Evolutionary conservation across 2,797 vertebrate genomes (phyloP).

Genomic region (Mus caroli): DNA sequence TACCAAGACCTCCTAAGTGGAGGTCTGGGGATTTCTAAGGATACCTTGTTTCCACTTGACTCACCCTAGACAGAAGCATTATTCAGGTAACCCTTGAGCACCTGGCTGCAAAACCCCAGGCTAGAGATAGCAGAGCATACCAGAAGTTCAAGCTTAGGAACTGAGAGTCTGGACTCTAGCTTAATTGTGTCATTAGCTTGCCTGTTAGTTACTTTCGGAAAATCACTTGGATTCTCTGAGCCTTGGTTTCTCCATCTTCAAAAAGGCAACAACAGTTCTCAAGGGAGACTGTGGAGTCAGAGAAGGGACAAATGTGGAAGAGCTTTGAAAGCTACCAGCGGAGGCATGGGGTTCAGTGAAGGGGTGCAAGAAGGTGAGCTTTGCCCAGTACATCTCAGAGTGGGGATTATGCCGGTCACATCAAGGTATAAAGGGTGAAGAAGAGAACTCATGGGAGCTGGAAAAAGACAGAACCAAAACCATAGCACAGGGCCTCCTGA

Average conservation of each 20-base stretch:
- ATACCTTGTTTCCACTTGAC: conserved; percentile 64
- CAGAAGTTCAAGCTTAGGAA: background rate
- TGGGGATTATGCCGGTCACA: rapidly evolving
- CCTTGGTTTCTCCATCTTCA: background rate
- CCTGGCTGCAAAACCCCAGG: background rate
- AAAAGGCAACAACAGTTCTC: background rate
- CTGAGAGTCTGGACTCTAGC: conserved; percentile 9
- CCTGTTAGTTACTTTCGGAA: conserved; percentile 43
- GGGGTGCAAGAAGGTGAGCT: background rate
- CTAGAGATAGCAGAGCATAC: background rate
- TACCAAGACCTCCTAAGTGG: conserved; percentile 26
- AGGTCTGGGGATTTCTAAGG: conserved; percentile 79
- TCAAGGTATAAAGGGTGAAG: background rate
- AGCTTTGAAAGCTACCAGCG: conserved; percentile 31
- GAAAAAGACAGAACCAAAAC: background rate
- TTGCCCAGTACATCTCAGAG: background rate
- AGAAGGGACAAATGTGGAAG: background rate
- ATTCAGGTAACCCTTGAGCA: conserved; percentile 59
- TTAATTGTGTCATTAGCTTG: background rate
- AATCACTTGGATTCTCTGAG: conserved; percentile 20
- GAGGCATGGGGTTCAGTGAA: background rate
- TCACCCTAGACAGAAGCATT: conserved; percentile 60
- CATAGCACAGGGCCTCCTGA: background rate
- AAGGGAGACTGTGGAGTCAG: background rate
- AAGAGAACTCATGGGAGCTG: background rate